Evolutionary conservation across 2,113 vertebrate genomes (phyloP).

Genomic region (Andinoacara biseriatus): DNA sequence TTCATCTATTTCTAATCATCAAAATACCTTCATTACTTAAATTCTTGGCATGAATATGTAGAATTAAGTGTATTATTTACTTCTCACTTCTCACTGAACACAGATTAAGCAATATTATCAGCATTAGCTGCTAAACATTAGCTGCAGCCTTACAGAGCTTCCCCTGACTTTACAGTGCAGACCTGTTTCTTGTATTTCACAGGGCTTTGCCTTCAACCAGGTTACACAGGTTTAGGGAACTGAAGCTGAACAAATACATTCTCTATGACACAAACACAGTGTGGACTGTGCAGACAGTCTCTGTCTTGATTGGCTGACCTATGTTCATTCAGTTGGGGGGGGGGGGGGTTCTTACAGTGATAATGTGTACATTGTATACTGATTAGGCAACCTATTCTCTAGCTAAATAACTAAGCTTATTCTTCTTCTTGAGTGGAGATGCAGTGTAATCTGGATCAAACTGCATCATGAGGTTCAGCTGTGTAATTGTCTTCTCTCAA

Average conservation of each 20-base stretch:
- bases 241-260: constrained; percentile 13
- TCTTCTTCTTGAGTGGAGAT: neutral
- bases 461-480: constrained; percentile 25
- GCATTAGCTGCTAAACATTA: neutral
- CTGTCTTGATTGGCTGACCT: constrained; percentile 1
- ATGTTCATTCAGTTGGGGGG: neutral
- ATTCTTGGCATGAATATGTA: neutral
- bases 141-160: neutral
- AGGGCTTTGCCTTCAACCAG: constrained; percentile 1
- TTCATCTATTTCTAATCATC: neutral
- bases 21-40: neutral
- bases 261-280: constrained; percentile 3
- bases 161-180: neutral
- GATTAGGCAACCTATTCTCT: neutral
- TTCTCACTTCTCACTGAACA: neutral
- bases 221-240: constrained; percentile 10
- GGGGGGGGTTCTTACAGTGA: neutral
- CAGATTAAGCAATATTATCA: neutral
- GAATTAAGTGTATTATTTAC: neutral
- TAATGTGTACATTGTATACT: neutral
- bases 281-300: neutral
- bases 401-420: neutral
- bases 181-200: constrained; percentile 2
- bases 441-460: neutral
- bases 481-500: constrained; percentile 9